Evolutionary conservation across 2,113 vertebrate species (phyloP).

Genomic region (Oncorhynchus masou): DNA sequence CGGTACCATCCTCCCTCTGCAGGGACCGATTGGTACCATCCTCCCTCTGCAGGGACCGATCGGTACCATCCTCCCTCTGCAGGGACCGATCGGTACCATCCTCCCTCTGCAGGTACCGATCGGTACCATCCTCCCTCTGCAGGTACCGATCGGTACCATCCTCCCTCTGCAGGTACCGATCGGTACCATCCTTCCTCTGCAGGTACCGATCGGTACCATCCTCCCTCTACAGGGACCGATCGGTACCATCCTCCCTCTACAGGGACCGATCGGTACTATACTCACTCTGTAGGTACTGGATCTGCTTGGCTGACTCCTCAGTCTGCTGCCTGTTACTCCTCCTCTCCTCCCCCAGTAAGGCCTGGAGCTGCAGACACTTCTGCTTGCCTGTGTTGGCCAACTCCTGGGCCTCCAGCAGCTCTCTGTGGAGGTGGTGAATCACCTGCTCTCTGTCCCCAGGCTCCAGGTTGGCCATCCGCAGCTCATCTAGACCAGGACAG

Average conservation of each 20-base stretch:
- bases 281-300: slow-evolving; percentile 92
- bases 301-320: slow-evolving; percentile 93
- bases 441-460: slow-evolving; percentile 87
- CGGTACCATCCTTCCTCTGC: too few relatives aligned
- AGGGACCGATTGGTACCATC: not conserved
- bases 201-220: too few relatives aligned
- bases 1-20: too few relatives aligned
- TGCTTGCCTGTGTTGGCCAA: slow-evolving; percentile 93
- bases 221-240: too few relatives aligned
- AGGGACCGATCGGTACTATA: slow-evolving; percentile 46
- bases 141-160: not conserved
- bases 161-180: slow-evolving; percentile 33
- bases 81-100: too few relatives aligned
- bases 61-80: too few relatives aligned
- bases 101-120: too few relatives aligned
- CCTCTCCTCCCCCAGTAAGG: slow-evolving; percentile 92
- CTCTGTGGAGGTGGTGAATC: slow-evolving; percentile 89
- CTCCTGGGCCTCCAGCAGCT: slow-evolving; percentile 93
- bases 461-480: slow-evolving; percentile 85
- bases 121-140: too few relatives aligned
- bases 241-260: slow-evolving; percentile 23
- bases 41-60: slow-evolving; percentile 18
- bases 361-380: slow-evolving; percentile 95
- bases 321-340: slow-evolving; percentile 84
- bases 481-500: slow-evolving; percentile 77